These are phyloP conservation scores for Hydrozoanthus tunicans DNA, from an alignment of 64 coral and sea anemone genomes.

Conservation along the genomic window DNA sequence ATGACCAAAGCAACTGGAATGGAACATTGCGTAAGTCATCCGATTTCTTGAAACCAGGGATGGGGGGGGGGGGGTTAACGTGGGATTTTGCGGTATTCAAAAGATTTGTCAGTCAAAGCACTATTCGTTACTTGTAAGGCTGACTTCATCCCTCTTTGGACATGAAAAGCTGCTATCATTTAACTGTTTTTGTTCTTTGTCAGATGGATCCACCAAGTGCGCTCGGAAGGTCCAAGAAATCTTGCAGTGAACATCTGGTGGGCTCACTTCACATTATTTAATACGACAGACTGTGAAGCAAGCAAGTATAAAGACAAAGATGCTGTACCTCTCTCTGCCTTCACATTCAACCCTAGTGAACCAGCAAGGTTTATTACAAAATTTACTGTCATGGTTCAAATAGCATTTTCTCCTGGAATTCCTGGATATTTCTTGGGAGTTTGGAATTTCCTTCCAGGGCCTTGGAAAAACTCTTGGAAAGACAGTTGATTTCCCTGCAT, in stretches of 20 bases:
- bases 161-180: no score
- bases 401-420: neutral
- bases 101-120: no score
- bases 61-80: no score
- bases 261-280: constrained; percentile 75
- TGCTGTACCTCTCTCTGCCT: constrained; percentile 66
- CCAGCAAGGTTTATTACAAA: constrained; percentile 53
- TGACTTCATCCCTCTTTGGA: no score
- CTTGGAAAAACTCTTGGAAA: no score
- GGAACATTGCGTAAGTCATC: no score
- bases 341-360: constrained; percentile 74
- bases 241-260: constrained; percentile 99
- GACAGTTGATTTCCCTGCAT: no score
- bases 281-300: constrained; percentile 80
- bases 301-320: constrained; percentile 81
- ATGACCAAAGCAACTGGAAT: no score
- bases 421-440: neutral
- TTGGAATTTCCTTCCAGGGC: neutral
- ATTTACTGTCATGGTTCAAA: neutral
- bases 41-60: no score
- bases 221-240: constrained; percentile 81
- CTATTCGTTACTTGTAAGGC: no score
- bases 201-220: constrained; percentile 96
- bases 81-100: no score
- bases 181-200: neutral